phyloP scores from a whole-genome alignment of 2,888 invertebrate species.

The Lepidonotus clava region DNA sequence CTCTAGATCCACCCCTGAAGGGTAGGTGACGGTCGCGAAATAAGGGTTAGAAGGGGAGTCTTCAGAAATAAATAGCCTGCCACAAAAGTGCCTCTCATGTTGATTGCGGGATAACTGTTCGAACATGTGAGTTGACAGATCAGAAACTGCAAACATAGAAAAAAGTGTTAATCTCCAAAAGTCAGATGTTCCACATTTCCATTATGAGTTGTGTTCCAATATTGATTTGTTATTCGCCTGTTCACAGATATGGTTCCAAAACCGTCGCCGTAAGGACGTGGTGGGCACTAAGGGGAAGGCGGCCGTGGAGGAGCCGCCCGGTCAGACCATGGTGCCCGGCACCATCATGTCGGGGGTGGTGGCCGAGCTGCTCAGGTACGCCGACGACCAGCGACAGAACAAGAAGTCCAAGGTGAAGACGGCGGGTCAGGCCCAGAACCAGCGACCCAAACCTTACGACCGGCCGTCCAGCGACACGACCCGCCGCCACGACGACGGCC shows the following conservation, averaged over 20 bases:
- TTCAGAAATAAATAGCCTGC: too few relatives aligned
- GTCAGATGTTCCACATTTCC: too few relatives aligned
- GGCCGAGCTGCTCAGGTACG: slow-evolving; percentile 71
- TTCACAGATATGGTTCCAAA: slow-evolving; percentile 79
- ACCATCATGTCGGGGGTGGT: slow-evolving; percentile 74
- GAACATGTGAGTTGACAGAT: too few relatives aligned
- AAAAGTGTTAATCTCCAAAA: too few relatives aligned
- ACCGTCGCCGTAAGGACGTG: slow-evolving; percentile 77
- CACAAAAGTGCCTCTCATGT: too few relatives aligned
- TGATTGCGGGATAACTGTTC: too few relatives aligned
- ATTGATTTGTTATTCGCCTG: too few relatives aligned
- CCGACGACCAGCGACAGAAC: slow-evolving; percentile 57
- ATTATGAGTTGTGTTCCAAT: too few relatives aligned
- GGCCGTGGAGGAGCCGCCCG: slow-evolving; percentile 50
- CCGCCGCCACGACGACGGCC: background rate
- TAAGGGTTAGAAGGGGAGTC: too few relatives aligned
- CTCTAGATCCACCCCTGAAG: too few relatives aligned
- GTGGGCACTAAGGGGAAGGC: slow-evolving; percentile 65
- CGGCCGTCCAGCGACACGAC: background rate
- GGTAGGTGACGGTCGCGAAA: too few relatives aligned
- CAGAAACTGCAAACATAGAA: too few relatives aligned
- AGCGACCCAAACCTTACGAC: background rate
- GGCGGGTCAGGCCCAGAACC: background rate
- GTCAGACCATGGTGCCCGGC: slow-evolving; percentile 68
- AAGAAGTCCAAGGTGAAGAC: background rate